Conservation (phyloP, 2,888 invertebrate genomes). For the Hirtodrosophila trivittata region DNA sequence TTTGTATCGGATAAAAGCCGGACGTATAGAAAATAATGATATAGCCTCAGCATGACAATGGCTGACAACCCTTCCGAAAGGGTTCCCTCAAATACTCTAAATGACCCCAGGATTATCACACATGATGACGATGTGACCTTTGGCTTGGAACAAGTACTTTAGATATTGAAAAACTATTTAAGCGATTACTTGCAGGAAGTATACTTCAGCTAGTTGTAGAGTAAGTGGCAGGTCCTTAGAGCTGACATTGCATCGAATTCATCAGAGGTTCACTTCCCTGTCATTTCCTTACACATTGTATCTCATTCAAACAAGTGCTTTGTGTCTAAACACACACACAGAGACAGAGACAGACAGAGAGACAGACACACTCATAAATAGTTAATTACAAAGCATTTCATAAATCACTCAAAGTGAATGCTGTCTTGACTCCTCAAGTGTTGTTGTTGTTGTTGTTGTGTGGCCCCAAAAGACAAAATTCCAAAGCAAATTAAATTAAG, state of each 20-base stretch:
- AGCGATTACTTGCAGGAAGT: too few species aligned
- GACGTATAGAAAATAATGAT: conserved; percentile 31
- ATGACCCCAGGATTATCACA: conserved; percentile 58
- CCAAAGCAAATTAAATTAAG: conserved; percentile 77
- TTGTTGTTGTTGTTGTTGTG: conserved; percentile 17
- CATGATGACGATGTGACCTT: too few species aligned
- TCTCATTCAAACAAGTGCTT: conserved; percentile 35
- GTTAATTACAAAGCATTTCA: conserved; percentile 75
- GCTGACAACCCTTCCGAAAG: conserved; percentile 53
- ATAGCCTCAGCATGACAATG: conserved; percentile 23
- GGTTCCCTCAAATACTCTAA: conserved; percentile 25
- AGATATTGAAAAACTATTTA: too few species aligned
- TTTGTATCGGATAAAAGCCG: conserved; percentile 47
- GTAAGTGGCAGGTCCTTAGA: too few species aligned
- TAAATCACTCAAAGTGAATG: conserved; percentile 66
- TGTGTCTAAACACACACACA: background rate
- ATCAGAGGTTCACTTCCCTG: background rate
- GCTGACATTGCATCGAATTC: conserved; percentile 7
- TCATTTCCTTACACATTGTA: background rate
- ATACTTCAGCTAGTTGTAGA: too few species aligned
- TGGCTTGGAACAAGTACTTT: too few species aligned
- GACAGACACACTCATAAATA: conserved; percentile 56
- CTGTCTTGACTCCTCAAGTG: conserved; percentile 17
- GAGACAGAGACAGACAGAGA: background rate
- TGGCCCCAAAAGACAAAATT: conserved; percentile 58